These are phyloP conservation scores for Napeogenes inachia DNA, from an alignment of 2,888 invertebrate genomes.

Conservation along the genomic window DNA sequence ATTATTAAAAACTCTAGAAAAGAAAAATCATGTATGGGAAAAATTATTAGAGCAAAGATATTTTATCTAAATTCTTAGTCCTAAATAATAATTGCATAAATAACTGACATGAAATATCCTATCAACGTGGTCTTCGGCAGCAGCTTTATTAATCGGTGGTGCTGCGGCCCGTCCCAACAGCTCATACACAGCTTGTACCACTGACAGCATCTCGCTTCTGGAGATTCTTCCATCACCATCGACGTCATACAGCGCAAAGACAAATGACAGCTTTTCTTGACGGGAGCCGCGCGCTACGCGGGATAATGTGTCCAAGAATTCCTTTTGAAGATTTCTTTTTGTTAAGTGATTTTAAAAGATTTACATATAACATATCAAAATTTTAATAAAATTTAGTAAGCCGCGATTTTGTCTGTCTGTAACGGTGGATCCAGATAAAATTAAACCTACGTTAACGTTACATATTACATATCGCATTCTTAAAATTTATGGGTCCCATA, in stretches of 20 bases:
- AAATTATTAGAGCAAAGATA: no score
- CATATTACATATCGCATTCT: no score
- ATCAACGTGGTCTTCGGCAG: constrained; percentile 90
- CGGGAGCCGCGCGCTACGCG: constrained; percentile 89
- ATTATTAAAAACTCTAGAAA: no score
- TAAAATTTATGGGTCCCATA: no score
- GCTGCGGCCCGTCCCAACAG: constrained; percentile 88
- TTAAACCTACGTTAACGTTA: no score
- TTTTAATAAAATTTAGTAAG: no score
- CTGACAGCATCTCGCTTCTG: constrained; percentile 89
- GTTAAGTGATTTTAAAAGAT: no score
- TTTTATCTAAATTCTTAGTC: neutral
- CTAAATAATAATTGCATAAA: neutral
- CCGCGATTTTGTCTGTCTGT: no score
- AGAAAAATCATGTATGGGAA: no score
- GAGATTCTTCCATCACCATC: constrained; percentile 92
- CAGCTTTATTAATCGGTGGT: constrained; percentile 83
- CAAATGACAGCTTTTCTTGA: constrained; percentile 92
- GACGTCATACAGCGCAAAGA: constrained; percentile 91
- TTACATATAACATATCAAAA: no score
- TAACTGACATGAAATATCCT: constrained; percentile 88
- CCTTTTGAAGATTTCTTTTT: constrained; percentile 66
- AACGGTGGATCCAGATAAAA: no score
- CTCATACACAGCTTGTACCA: constrained; percentile 90
- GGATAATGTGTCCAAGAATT: constrained; percentile 89